Base-by-base conservation (phyloP, 2,113 vertebrate genomes). In the Gadus chalcogrammus region DNA sequence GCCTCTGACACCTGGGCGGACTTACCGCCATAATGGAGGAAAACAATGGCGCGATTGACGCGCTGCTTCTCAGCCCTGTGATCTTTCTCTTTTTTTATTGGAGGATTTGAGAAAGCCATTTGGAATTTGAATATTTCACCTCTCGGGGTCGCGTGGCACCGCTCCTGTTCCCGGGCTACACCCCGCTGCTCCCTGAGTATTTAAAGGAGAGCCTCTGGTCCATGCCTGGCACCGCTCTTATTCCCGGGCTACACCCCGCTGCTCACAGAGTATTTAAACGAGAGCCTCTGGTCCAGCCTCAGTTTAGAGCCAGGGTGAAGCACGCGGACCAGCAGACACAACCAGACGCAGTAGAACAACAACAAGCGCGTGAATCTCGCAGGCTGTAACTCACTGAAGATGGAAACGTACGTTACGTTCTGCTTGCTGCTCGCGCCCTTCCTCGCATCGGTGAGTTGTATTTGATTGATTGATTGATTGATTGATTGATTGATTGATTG, bases 111-210 rank as follows among this genome's bases (percentile, higher is more conserved):
- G 73, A 77, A 84, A 82, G 69, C 73, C 85, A 79, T 82, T 77
- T 83, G 81, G 84, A 72, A 81, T 82, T 64, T 71, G 82, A 85
- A 82, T 71, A 75, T 78, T 87, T 80, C 78, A 77, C 80, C 80
- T 77, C 70, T 84, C 61, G 56, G 76, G 73, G 80, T 81, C 70
- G 74, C 69, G 72, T 79, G 79, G 79, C 82, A 78, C 73, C 68
- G 70, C 81, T 78, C 77, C 74, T 35, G 68, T 85, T 71, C 73
- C 74, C 59, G 31, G 86, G 83, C 81, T 84, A 87, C 83, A 86
- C 86, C 86, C 89, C 82, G 62, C 68, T 7, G 31, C 31, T 35
- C 31, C 4, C 31, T 3, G 31, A 27, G 67, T 89, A 89, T 85
- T 88, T 88, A 90, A 88, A 75, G 64, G 13, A 69, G 69, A 1